A percentile compares a stretch with the other conserved stretches of the same genome.
These are phyloP conservation scores for Catonia carolina DNA, from an alignment of 2,888 invertebrate genomes.

Conservation along the genomic window DNA sequence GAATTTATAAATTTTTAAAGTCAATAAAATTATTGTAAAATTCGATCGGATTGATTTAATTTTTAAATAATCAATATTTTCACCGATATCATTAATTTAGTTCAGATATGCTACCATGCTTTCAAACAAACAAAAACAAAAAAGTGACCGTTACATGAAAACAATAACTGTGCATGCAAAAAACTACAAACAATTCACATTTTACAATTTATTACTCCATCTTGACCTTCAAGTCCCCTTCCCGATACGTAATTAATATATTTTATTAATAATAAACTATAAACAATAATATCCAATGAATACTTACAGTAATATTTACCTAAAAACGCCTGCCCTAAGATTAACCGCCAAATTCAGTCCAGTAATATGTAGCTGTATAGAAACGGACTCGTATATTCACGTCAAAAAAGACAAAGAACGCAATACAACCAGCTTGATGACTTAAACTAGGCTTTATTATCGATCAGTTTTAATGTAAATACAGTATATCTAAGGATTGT, in stretches of 20 bases:
- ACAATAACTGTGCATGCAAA: no score
- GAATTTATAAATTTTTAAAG: no score
- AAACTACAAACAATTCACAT: no score
- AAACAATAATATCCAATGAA: no score
- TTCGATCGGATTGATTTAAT: no score
- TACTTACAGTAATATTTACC: background rate
- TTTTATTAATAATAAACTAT: slow-evolving; percentile 24
- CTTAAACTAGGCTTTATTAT: slow-evolving; percentile 32
- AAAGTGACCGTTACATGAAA: no score
- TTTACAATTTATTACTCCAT: slow-evolving; percentile 18
- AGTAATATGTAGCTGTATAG: background rate
- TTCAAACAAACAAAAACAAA: no score
- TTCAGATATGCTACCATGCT: no score
- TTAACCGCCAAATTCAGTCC: slow-evolving; percentile 13
- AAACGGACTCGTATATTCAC: slow-evolving; percentile 16
- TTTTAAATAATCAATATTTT: no score
- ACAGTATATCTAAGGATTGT: background rate
- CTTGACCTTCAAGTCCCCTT: slow-evolving; percentile 36
- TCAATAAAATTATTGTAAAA: no score
- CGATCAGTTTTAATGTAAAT: background rate
- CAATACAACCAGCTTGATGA: slow-evolving; percentile 33
- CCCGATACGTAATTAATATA: slow-evolving; percentile 34
- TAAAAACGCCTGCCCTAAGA: background rate
- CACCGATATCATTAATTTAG: no score
- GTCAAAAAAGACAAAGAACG: slow-evolving; percentile 32